Evolutionary conservation across 2,888 invertebrate genomes (phyloP), one percentile per base, ranked within the genome.

Genomic region (Meghimatium bilineatum): DNA sequence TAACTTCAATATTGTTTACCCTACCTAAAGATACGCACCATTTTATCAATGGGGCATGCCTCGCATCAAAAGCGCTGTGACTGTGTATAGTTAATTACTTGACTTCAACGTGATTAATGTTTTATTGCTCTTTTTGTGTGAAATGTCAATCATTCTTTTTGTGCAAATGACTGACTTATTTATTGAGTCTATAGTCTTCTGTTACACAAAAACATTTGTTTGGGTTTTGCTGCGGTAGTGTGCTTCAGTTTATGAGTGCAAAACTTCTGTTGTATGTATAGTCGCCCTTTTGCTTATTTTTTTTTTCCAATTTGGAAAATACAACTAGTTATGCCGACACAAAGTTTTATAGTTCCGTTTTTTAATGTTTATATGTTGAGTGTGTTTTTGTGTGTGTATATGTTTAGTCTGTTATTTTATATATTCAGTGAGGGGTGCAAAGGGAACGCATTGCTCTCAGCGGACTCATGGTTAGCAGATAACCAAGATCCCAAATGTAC

Each of bases 31-130:
- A 14, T 20, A 10, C 6, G 44, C 1, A 63, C 17, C 26, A 1
- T 66, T 56, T 44, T 32, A 26, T 44, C 29, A 3, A 23, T 23
- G n/a, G 78, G 52, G 52, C 49, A 26, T 23, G 52, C 52, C 80
- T 80, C 71, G 56, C 69, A 80, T 80, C 80, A 80, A 80, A 44
- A 52, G 80, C 44, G 80, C 80, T 80, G 80, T 80, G 80, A 80
- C 56, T 6, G 44, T 80, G 80, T 80, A n/a, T n/a, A n/a, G n/a
- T n/a, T n/a, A 80, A 56, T 36, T 23, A 71, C 32, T 52, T 52
- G 29, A 67, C 2, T 26, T 49, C 49, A 69, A 6, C 52, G 12
- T 36, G 26, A n/a, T 71, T 71, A 71, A n/a, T 63, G 63, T 44
- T 38, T 32, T 67, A 44, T 1, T 78, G 44, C 26, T 80, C 52